Conservation (phyloP, 2,797 vertebrate species). For the Champsocephalus esox region DNA sequence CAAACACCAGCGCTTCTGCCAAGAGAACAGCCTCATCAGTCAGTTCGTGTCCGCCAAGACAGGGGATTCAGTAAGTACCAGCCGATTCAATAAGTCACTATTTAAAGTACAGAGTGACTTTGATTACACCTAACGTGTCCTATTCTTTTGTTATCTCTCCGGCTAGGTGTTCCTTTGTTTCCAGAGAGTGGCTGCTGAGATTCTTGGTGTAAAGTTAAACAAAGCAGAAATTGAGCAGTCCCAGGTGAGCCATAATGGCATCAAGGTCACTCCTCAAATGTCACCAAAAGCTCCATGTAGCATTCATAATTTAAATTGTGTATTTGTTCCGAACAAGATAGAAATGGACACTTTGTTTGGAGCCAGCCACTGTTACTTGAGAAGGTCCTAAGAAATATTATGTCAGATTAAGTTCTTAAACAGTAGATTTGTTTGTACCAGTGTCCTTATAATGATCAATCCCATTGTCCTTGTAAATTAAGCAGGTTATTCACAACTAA, state of each 20-base stretch:
- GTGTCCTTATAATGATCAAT: no score
- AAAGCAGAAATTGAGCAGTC: slow-evolving; percentile 99
- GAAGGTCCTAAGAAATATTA: no score
- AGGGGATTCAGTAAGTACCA: slow-evolving; percentile 93
- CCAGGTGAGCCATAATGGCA: slow-evolving; percentile 87
- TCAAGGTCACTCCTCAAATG: slow-evolving; percentile 6
- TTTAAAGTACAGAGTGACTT: slow-evolving; percentile 5
- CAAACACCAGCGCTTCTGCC: slow-evolving; percentile 96
- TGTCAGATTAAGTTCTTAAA: no score
- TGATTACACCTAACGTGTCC: neutral
- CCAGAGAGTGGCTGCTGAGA: slow-evolving; percentile 97
- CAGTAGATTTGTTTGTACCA: no score
- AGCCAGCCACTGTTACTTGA: neutral
- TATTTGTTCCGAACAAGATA: neutral
- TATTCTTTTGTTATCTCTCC: slow-evolving; percentile 16
- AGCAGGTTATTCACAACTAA: no score
- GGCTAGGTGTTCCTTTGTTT: slow-evolving; percentile 96
- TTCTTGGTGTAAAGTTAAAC: slow-evolving; percentile 97
- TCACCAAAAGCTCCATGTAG: neutral
- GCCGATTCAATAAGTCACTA: neutral
- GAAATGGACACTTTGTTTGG: neutral
- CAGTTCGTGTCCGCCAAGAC: slow-evolving; percentile 98
- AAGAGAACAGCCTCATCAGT: slow-evolving; percentile 94
- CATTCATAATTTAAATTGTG: neutral
- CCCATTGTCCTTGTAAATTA: no score